A percentile compares a stretch with the other conserved stretches of the same genome.
Conservation (phyloP, 2,113 vertebrate species). For the Laticauda colubrina region DNA sequence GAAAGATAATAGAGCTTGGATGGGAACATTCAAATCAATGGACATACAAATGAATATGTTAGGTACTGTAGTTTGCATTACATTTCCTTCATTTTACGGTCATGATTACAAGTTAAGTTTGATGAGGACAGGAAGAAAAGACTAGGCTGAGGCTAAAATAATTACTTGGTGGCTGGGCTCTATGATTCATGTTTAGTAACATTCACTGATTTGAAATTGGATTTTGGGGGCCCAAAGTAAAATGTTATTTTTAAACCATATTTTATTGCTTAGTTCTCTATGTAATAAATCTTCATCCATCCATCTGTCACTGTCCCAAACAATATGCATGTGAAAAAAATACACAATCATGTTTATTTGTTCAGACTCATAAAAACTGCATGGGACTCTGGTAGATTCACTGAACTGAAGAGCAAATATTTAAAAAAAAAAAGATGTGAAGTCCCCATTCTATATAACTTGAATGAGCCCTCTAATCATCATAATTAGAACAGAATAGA, state of each 20-base stretch:
- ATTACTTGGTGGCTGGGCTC: neutral
- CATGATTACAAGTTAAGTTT: neutral
- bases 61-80: neutral
- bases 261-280: neutral
- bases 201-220: conserved; percentile 1
- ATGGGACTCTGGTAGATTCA: neutral
- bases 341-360: neutral
- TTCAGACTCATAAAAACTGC: neutral
- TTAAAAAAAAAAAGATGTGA: neutral
- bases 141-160: neutral
- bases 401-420: neutral
- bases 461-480: neutral
- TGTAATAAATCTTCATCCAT: neutral
- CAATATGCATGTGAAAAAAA: neutral
- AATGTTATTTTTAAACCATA: neutral
- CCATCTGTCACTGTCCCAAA: neutral
- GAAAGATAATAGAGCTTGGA: conserved; percentile 27
- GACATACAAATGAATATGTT: neutral
- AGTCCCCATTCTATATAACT: too few relatives aligned
- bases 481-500: neutral
- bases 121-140: conserved; percentile 9
- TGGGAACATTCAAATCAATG: conserved; percentile 19
- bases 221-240: neutral
- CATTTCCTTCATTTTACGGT: neutral
- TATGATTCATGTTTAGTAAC: neutral